These are phyloP conservation scores for Aleiodes testaceus DNA, from an alignment of 2,888 invertebrate genomes.

Conservation along the genomic window DNA sequence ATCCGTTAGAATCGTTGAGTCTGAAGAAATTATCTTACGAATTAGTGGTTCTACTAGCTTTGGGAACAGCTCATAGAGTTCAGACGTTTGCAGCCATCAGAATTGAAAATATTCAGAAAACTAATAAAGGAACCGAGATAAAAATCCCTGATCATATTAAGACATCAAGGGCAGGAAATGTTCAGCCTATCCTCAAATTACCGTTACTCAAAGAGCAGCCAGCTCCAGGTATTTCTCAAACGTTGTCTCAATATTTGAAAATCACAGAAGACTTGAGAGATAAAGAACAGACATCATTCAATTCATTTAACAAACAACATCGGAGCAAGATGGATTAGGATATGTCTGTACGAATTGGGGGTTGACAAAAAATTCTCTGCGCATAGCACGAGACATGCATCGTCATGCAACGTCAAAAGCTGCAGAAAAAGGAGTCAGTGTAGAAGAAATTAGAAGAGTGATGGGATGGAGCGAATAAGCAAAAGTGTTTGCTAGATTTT, in stretches of 20 bases:
- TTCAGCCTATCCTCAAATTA: conserved; percentile 40
- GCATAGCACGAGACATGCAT: conserved; percentile 48
- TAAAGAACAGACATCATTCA: conserved; percentile 26
- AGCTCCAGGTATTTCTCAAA: conserved; percentile 34
- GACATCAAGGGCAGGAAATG: conserved; percentile 36
- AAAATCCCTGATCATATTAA: conserved; percentile 46
- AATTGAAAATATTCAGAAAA: conserved; percentile 42
- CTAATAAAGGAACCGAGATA: conserved; percentile 47
- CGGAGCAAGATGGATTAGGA: no score
- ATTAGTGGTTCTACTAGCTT: background rate
- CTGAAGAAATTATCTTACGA: background rate
- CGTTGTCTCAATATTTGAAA: no score
- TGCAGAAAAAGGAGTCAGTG: conserved; percentile 38
- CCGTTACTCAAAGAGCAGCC: conserved; percentile 41
- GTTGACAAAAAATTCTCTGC: conserved; percentile 23
- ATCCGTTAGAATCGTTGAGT: background rate
- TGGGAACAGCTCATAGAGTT: no score
- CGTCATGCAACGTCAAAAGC: conserved; percentile 48
- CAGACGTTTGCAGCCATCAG: conserved; percentile 49
- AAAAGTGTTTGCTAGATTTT: conserved; percentile 41
- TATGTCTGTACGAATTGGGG: no score
- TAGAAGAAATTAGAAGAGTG: conserved; percentile 41
- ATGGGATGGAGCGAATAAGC: conserved; percentile 47
- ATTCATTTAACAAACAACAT: conserved; percentile 15
- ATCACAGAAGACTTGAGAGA: conserved; percentile 31